A percentile compares a stretch with the other conserved stretches of the same genome.
Evolutionary conservation across 1,140 invertebrate genomes (phyloP).

Genomic region (Sinella curviseta): DNA sequence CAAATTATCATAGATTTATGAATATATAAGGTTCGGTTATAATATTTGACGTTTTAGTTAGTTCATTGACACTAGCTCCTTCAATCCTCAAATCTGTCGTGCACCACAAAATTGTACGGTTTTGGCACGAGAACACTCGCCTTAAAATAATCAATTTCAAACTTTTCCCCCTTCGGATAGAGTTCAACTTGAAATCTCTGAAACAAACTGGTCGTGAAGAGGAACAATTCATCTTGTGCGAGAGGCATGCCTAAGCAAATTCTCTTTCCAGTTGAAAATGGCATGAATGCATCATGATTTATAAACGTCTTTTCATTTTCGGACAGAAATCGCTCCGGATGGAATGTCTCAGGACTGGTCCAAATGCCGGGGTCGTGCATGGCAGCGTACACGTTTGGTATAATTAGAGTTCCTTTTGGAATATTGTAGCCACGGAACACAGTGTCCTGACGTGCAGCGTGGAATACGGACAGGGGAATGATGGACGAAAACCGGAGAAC

Average conservation of each 20-base stretch:
- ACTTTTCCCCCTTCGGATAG: conserved; percentile 50
- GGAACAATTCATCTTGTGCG: conserved; percentile 79
- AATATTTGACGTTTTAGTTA: no score
- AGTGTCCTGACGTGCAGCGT: conserved; percentile 27
- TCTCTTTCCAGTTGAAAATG: conserved; percentile 65
- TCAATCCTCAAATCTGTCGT: conserved; percentile 2
- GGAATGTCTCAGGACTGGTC: conserved; percentile 52
- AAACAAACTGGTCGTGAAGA: conserved; percentile 74
- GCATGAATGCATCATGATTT: conserved; percentile 32
- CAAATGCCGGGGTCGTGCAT: conserved; percentile 52
- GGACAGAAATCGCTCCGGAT: conserved; percentile 53
- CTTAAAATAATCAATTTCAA: background rate
- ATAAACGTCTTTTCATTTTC: conserved; percentile 44
- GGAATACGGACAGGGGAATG: conserved; percentile 39
- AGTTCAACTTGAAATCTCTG: conserved; percentile 73
- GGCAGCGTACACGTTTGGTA: conserved; percentile 52
- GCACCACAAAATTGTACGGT: conserved; percentile 22
- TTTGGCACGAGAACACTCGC: conserved; percentile 25
- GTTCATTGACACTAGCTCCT: no score
- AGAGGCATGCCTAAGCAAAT: conserved; percentile 81
- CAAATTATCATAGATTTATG: no score
- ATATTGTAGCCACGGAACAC: conserved; percentile 49
- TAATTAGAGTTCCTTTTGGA: conserved; percentile 52
- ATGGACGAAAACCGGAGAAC: conserved; percentile 37
- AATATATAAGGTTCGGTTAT: no score